These are phyloP conservation scores for Apantesis nais DNA, from an alignment of 2,888 invertebrate species.

Conservation along the genomic window DNA sequence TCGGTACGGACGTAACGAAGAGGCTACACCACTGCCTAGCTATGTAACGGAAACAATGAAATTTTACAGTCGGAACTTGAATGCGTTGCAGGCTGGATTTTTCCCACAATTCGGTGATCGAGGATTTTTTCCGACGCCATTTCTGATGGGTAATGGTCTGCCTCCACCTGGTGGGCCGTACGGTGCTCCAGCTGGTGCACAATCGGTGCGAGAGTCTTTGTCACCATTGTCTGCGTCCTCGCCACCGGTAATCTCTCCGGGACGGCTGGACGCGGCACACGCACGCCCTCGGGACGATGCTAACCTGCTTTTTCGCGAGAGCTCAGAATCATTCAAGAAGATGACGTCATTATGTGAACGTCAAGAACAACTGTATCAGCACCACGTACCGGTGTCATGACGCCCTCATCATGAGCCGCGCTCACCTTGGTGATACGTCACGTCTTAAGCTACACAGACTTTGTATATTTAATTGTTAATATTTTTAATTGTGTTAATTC, in stretches of 20 bases:
- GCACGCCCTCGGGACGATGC: conserved; percentile 77
- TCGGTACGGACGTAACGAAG: conserved; percentile 81
- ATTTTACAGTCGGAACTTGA: conserved; percentile 79
- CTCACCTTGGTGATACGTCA: conserved; percentile 76
- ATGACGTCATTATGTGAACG: conserved; percentile 84
- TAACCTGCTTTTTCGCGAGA: conserved; percentile 84
- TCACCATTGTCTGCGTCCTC: conserved; percentile 81
- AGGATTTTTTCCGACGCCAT: conserved; percentile 76
- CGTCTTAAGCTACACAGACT: conserved; percentile 68
- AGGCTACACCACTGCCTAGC: conserved; percentile 73
- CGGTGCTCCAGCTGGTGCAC: conserved; percentile 74
- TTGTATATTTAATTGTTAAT: conserved; percentile 83
- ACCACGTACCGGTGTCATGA: conserved; percentile 85
- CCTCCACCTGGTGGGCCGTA: conserved; percentile 71
- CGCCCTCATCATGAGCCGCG: conserved; percentile 71
- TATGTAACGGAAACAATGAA: conserved; percentile 83
- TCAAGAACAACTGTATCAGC: conserved; percentile 83
- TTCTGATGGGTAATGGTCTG: conserved; percentile 75
- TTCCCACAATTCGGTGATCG: conserved; percentile 77
- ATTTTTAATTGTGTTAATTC: conserved; percentile 84
- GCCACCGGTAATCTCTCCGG: conserved; percentile 80
- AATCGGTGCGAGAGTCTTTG: conserved; percentile 75
- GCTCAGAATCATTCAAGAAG: conserved; percentile 81
- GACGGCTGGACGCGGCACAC: conserved; percentile 77
- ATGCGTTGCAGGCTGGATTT: conserved; percentile 75